Conservation (phyloP, 1,140 invertebrate species). For the Aphis gossypii region DNA sequence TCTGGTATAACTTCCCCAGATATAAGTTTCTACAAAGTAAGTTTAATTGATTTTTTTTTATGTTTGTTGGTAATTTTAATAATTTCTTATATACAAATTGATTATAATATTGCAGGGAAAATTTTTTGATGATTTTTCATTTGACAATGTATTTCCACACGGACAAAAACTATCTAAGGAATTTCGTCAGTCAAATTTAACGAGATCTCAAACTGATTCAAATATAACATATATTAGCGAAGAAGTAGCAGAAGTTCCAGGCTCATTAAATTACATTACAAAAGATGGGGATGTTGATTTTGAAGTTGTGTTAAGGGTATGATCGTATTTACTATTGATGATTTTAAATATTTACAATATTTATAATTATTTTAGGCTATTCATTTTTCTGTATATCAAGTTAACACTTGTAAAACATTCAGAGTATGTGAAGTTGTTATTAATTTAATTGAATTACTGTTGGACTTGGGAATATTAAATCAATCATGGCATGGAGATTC, state of each 20-base stretch:
- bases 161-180: constrained; percentile 48
- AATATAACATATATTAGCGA: constrained; percentile 86
- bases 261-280: constrained; percentile 90
- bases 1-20: constrained; percentile 88
- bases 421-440: constrained; percentile 89
- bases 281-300: constrained; percentile 93
- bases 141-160: constrained; percentile 67
- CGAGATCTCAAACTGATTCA: constrained; percentile 91
- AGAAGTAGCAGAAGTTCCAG: constrained; percentile 83
- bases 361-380: constrained; percentile 72
- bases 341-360: constrained; percentile 13
- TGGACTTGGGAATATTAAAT: constrained; percentile 86
- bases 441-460: constrained; percentile 85
- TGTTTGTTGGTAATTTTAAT: background rate
- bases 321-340: background rate
- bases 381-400: constrained; percentile 82
- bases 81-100: background rate
- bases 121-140: constrained; percentile 60
- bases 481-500: constrained; percentile 61
- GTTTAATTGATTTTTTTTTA: background rate
- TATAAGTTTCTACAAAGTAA: constrained; percentile 70
- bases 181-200: constrained; percentile 71
- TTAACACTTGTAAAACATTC: constrained; percentile 78
- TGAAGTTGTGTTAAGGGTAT: constrained; percentile 86
- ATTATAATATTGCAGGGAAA: background rate